Base-by-base conservation (phyloP, 2,797 vertebrate species). In the Corythornis leucogaster region DNA sequence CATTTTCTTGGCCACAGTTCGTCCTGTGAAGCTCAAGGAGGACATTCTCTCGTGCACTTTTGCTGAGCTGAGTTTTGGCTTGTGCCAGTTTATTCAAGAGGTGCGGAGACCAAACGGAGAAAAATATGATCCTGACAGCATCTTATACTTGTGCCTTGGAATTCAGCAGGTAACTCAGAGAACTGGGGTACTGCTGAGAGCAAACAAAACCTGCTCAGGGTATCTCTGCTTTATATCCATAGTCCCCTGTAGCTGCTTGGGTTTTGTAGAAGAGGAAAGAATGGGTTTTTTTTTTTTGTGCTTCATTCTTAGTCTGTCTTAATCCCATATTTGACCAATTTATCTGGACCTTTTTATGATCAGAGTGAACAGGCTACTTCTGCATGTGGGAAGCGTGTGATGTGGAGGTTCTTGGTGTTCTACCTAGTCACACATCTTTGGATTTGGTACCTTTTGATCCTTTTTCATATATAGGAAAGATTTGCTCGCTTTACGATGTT, bases 91-190 rank as follows among this genome's bases (percentile, higher is more conserved):
- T 95, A 98, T 99, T 90, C 96, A 96, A 58, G 99, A 99, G 96
- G 98, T 98, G 85, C 98, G 98, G 71, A 98, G 99, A 94, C 99
- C 99, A 85, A 99, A 98, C 38, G 98, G 99, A 92, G 98, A 99
- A 92, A 97, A 97, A 35, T 99, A 99, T 59, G 98, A 97, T 68
- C 97, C 98, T 22, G 99, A 99, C 98, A 99, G 99, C 97, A 97
- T 99, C 85, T 98, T 99, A 95, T 99, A 99, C 97, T 98, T 99
- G 98, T 99, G 99, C 98, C 99, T 99, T 96, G 99, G 99, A 97
- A 99, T 99, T 97, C 99, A 99, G 94, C 98, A 99, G 99, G 99
- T 98, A 98, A 97, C 45, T 85, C 26, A 19, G 81, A 80, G 67
- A 84, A 26, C 13, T 33, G 11, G 84, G 64, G 18, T 25, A 12